These are phyloP conservation scores for Orchesella flavescens DNA, from an alignment of 2,888 invertebrate species.

Conservation along the genomic window DNA sequence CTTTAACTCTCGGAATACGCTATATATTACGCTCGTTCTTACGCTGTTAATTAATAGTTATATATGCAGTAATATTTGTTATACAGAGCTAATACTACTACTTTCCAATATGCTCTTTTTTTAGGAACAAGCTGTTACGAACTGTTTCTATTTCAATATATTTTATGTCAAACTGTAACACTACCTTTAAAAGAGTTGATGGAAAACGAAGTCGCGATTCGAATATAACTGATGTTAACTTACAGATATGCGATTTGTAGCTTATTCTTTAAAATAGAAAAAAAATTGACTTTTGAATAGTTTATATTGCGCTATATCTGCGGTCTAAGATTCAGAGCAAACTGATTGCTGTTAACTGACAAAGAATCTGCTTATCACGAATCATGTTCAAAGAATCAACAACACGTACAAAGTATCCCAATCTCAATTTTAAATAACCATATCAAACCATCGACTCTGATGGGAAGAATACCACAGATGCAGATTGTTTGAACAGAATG, in stretches of 20 bases:
- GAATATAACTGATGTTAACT: conserved; percentile 20
- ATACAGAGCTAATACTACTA: background rate
- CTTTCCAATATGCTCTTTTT: conserved; percentile 6
- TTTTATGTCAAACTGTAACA: background rate
- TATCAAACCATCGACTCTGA: conserved; percentile 37
- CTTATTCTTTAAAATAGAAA: background rate
- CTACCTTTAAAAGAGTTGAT: conserved; percentile 4
- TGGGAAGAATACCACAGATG: background rate
- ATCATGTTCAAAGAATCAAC: conserved; percentile 20
- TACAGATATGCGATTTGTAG: background rate
- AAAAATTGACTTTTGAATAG: background rate
- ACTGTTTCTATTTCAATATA: background rate
- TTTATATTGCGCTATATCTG: background rate
- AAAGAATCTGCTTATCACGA: conserved; percentile 34
- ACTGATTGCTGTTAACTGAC: background rate
- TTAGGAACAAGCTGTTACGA: conserved; percentile 32
- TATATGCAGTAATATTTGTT: background rate
- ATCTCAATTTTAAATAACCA: conserved; percentile 40
- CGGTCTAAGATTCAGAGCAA: background rate
- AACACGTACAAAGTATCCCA: no score
- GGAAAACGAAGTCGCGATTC: conserved; percentile 31
- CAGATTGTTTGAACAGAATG: conserved; percentile 15
- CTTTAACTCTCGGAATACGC: conserved; percentile 39
- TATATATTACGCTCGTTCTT: background rate
- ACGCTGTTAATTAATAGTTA: background rate